A percentile compares a stretch with the other conserved stretches of the same genome.
These are phyloP conservation scores for Parapristionchus giblindavisi DNA, from an alignment of 2,888 invertebrate species.

Conservation along the genomic window DNA sequence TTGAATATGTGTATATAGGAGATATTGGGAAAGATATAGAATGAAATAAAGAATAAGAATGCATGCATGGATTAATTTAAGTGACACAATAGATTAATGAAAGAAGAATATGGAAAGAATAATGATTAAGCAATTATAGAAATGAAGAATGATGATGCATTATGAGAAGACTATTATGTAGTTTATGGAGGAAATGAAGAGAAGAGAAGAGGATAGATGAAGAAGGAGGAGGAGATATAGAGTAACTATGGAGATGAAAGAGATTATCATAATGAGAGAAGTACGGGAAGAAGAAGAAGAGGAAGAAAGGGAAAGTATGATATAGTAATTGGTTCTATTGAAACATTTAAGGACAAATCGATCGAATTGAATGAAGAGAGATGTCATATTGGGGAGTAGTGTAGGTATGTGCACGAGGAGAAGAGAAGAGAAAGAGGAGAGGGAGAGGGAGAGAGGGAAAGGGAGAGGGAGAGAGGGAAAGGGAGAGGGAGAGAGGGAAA, in stretches of 20 bases:
- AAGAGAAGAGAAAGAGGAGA: not conserved
- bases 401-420: not conserved
- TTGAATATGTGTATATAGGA: too few relatives aligned
- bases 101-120: not conserved
- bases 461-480: not conserved
- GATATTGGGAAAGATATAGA: too few relatives aligned
- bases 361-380: slow-evolving; percentile 1
- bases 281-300: not conserved
- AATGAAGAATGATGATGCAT: too few relatives aligned
- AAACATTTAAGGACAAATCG: too few relatives aligned
- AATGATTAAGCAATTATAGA: too few relatives aligned
- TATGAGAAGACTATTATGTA: too few relatives aligned
- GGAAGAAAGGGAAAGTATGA: too few relatives aligned
- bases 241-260: slow-evolving; percentile 29
- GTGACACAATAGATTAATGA: not conserved
- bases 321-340: too few relatives aligned
- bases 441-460: slow-evolving; percentile 18
- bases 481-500: slow-evolving; percentile 7
- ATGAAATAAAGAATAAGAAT: not conserved
- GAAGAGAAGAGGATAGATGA: not conserved
- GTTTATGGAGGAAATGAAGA: not conserved
- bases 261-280: too few relatives aligned
- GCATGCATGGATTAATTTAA: not conserved
- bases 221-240: not conserved
- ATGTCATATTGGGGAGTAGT: not conserved